Conservation (phyloP, 1,140 invertebrate species). For the Diorhabda carinulata region DNA sequence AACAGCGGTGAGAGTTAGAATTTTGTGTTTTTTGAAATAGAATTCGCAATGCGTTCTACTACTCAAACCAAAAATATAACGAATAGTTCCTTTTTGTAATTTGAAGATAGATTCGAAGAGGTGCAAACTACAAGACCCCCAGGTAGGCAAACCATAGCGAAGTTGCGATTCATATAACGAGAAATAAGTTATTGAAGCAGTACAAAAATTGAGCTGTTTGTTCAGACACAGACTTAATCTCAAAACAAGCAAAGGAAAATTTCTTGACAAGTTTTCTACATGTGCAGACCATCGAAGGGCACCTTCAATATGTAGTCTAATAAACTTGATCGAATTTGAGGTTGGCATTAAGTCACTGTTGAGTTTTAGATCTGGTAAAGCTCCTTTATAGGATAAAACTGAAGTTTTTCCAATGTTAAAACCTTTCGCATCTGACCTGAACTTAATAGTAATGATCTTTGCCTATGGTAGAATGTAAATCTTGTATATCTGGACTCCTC, state of each 20-base stretch:
- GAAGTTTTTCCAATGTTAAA: background rate
- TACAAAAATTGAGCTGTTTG: too few species aligned
- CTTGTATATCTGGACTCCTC: background rate
- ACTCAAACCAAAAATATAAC: too few species aligned
- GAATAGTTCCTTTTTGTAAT: too few species aligned
- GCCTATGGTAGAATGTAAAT: background rate
- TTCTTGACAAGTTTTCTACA: background rate
- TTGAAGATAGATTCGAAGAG: too few species aligned
- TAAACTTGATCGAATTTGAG: background rate
- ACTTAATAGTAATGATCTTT: background rate
- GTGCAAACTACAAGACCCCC: too few species aligned
- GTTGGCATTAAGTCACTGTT: background rate
- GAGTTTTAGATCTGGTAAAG: background rate
- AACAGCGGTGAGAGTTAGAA: too few species aligned
- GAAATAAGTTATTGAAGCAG: too few species aligned
- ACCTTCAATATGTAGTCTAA: background rate
- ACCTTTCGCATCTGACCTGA: background rate
- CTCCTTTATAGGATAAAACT: background rate
- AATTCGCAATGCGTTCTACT: too few species aligned
- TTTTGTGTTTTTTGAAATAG: too few species aligned
- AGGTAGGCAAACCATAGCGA: too few species aligned
- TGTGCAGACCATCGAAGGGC: background rate
- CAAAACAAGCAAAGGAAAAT: background rate
- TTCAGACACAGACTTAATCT: background rate
- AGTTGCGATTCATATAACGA: too few species aligned